phyloP scores from a whole-genome alignment of 1,140 invertebrate genomes.

The Dreissena rostriformis region DNA sequence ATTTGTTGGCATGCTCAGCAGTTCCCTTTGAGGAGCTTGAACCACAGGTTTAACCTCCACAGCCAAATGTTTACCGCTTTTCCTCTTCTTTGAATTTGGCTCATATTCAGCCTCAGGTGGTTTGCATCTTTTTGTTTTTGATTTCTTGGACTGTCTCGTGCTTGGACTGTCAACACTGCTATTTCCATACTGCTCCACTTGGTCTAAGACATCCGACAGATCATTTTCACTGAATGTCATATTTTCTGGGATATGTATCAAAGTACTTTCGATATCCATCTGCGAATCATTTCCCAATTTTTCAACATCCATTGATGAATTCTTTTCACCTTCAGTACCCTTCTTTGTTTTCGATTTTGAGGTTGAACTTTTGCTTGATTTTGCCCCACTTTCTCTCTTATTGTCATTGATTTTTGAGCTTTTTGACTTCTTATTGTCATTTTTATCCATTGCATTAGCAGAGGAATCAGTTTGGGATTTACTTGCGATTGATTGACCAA shows the following conservation, averaged over 20 bases:
- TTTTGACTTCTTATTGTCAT: conserved; percentile 39
- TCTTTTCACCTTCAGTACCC: conserved; percentile 6
- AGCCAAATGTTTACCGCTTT: conserved; percentile 62
- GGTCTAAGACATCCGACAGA: conserved; percentile 74
- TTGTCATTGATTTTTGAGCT: conserved; percentile 17
- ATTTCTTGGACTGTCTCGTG: conserved; percentile 49
- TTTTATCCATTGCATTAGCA: background rate
- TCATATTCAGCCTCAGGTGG: conserved; percentile 56
- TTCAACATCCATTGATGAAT: conserved; percentile 22
- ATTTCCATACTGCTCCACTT: conserved; percentile 73
- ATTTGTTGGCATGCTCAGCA: conserved; percentile 49
- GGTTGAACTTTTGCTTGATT: conserved; percentile 37
- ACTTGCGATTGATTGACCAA: background rate
- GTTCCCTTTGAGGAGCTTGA: conserved; percentile 8
- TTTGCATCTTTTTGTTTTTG: conserved; percentile 64
- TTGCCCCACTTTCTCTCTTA: conserved; percentile 28
- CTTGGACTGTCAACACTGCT: conserved; percentile 21
- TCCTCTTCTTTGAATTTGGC: conserved; percentile 66
- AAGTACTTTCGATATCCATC: conserved; percentile 55
- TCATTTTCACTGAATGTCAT: conserved; percentile 75
- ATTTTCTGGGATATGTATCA: conserved; percentile 69
- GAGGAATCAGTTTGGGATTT: background rate
- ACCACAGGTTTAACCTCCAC: conserved; percentile 3
- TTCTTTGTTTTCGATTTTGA: background rate
- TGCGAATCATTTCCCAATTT: conserved; percentile 50